Conservation (phyloP, 2,113 vertebrate genomes). For the Cygnus atratus region DNA sequence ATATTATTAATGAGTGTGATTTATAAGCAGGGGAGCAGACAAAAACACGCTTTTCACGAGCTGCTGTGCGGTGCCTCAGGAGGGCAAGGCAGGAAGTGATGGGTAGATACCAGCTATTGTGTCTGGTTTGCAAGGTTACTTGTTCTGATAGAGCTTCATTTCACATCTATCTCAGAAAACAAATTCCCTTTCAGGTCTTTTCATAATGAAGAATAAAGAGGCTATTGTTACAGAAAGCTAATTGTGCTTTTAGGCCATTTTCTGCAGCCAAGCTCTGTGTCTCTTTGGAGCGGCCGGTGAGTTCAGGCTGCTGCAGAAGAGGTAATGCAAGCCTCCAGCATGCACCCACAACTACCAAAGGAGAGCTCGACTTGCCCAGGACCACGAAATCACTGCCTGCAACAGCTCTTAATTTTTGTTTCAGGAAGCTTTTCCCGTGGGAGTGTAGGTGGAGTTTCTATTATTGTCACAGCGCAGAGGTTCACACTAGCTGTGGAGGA, state of each 20-base stretch:
- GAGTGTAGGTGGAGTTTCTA: neutral
- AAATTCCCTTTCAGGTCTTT: conserved; percentile 70
- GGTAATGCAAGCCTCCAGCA: neutral
- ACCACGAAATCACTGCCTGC: neutral
- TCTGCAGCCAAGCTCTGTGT: neutral
- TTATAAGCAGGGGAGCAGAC: conserved; percentile 38
- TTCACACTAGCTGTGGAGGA: neutral
- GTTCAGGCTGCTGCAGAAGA: neutral
- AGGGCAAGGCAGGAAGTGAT: conserved; percentile 38
- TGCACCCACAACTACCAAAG: neutral
- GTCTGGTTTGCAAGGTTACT: conserved; percentile 74
- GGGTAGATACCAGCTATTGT: conserved; percentile 69
- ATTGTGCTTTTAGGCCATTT: conserved; percentile 55
- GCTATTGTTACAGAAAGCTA: conserved; percentile 69
- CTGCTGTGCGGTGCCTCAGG: neutral
- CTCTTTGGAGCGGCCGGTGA: neutral
- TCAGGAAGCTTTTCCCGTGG: neutral
- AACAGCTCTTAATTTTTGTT: neutral
- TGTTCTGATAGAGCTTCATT: conserved; percentile 58
- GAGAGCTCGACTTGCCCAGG: neutral
- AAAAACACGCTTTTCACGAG: neutral
- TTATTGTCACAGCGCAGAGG: neutral
- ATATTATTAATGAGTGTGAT: conserved; percentile 54
- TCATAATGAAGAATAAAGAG: conserved; percentile 78
- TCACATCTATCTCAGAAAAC: conserved; percentile 64